phyloP scores from a whole-genome alignment of 2,888 invertebrate genomes.

The Thera britannica region DNA sequence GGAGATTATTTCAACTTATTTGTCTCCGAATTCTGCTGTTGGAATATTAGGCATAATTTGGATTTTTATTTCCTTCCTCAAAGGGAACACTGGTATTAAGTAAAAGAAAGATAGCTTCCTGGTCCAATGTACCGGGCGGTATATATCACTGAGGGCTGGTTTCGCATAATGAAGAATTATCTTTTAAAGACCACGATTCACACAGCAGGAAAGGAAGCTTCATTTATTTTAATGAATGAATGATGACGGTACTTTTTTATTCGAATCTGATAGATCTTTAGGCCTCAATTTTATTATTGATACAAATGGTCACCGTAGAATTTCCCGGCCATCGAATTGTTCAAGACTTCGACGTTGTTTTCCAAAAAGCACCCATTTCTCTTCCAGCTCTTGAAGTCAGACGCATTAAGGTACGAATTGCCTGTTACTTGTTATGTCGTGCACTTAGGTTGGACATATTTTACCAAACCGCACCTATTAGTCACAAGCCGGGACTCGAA shows the following conservation, averaged over 20 bases:
- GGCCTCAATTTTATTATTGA: neutral
- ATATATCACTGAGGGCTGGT: conserved; percentile 3
- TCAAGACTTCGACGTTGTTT: conserved; percentile 12
- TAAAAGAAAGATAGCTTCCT: conserved; percentile 29
- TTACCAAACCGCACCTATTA: conserved; percentile 63
- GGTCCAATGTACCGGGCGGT: conserved; percentile 14
- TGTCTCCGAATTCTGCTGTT: conserved; percentile 61
- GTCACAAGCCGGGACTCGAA: conserved; percentile 61
- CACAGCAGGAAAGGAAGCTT: neutral
- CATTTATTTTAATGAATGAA: neutral
- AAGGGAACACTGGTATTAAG: conserved; percentile 35
- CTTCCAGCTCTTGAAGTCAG: conserved; percentile 34
- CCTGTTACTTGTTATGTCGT: conserved; percentile 56
- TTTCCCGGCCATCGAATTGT: conserved; percentile 2
- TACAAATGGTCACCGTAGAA: neutral
- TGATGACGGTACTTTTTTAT: neutral
- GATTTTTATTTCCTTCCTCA: conserved; percentile 54
- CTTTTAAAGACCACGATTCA: neutral
- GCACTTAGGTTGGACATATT: conserved; percentile 62
- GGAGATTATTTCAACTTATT: conserved; percentile 72
- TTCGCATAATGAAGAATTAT: neutral
- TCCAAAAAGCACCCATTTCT: conserved; percentile 25
- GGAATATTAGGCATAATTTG: conserved; percentile 56
- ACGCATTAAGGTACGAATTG: conserved; percentile 50
- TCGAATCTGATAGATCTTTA: neutral